Evolutionary conservation across 1,140 invertebrate species (phyloP).

Genomic region (Nasonia vitripennis): DNA sequence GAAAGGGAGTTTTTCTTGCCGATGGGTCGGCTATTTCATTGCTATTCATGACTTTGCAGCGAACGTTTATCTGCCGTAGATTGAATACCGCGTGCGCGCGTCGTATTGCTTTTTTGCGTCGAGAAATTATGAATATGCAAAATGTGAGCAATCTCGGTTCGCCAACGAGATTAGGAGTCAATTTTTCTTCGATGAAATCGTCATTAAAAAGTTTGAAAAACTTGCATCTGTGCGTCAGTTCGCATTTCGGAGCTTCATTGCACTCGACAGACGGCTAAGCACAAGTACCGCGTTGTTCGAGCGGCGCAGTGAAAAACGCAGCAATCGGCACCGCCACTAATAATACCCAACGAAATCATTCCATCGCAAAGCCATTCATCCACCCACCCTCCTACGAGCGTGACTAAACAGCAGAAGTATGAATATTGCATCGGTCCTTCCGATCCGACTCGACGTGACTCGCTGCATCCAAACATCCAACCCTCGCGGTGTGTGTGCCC

Average conservation of each 20-base stretch:
- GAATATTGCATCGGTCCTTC: slow-evolving; percentile 43
- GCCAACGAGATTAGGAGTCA: background rate
- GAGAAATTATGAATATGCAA: background rate
- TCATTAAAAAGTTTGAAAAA: too few relatives aligned
- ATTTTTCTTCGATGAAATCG: background rate
- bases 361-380: background rate
- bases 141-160: background rate
- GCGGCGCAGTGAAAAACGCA: background rate
- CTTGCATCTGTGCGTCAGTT: too few relatives aligned
- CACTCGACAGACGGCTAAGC: too few relatives aligned
- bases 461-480: background rate
- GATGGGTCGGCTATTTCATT: slow-evolving; percentile 41
- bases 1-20: background rate
- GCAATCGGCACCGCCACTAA: slow-evolving; percentile 8
- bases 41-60: slow-evolving; percentile 68
- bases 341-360: slow-evolving; percentile 18
- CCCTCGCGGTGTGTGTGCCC: background rate
- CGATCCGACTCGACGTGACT: background rate
- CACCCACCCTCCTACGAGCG: slow-evolving; percentile 18
- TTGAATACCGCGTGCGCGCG: background rate
- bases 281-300: background rate
- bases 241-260: too few relatives aligned
- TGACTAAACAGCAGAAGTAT: slow-evolving; percentile 44
- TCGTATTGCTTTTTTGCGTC: background rate
- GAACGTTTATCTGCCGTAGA: slow-evolving; percentile 52